Conservation (phyloP, 2,888 invertebrate species). For the Xylota segnis region DNA sequence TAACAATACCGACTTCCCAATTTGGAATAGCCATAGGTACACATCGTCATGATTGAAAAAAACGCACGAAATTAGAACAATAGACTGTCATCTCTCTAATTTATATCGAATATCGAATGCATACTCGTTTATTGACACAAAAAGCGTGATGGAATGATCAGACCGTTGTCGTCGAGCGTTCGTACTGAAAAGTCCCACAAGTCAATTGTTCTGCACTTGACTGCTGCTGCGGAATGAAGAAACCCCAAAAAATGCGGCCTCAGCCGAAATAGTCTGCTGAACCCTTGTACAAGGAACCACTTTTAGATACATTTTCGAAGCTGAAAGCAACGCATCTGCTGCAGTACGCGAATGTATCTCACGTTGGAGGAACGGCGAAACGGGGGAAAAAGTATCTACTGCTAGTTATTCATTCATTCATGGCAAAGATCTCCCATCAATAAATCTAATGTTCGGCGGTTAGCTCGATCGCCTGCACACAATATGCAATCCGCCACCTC, state of each 20-base stretch:
- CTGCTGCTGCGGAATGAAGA: conserved; percentile 57
- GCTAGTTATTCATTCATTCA: conserved; percentile 70
- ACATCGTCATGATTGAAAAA: conserved; percentile 56
- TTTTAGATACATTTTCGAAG: background rate
- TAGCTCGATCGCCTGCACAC: conserved; percentile 61
- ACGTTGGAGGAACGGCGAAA: conserved; percentile 51
- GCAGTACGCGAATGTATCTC: conserved; percentile 11
- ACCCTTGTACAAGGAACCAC: background rate
- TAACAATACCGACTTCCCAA: conserved; percentile 49
- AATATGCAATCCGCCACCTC: conserved; percentile 62
- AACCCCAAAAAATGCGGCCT: conserved; percentile 37
- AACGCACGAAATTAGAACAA: conserved; percentile 75
- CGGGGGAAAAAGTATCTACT: conserved; percentile 46
- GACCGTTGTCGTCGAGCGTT: conserved; percentile 35
- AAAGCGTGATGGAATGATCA: conserved; percentile 68
- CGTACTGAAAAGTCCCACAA: conserved; percentile 4
- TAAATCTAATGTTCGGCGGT: conserved; percentile 71
- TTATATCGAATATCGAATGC: conserved; percentile 60
- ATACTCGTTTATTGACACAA: conserved; percentile 64
- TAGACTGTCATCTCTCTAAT: conserved; percentile 70
- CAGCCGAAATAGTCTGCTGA: conserved; percentile 3
- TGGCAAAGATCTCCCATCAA: conserved; percentile 74
- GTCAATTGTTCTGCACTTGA: conserved; percentile 58
- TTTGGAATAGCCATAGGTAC: conserved; percentile 44
- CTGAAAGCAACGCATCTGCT: background rate